phyloP scores from a whole-genome alignment of 2,797 vertebrate species.

The Sebastes matsubarae region DNA sequence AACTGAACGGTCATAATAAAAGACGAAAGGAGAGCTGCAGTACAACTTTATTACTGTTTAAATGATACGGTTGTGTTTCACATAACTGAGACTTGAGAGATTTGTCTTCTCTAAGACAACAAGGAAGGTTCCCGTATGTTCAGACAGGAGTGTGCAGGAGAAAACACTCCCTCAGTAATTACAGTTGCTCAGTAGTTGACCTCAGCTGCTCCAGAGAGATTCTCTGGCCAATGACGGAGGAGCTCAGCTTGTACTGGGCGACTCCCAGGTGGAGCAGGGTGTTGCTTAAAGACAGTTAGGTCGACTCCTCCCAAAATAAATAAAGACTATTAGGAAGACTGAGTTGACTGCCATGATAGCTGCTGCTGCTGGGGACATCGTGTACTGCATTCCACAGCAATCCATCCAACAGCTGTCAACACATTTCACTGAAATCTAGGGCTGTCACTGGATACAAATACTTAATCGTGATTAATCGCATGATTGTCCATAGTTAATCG shows the following conservation, averaged over 20 bases:
- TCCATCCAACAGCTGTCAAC: too few species aligned
- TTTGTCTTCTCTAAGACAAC: background rate
- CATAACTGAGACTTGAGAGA: background rate
- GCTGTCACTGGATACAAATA: too few species aligned
- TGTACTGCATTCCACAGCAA: background rate
- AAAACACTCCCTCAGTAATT: constrained; percentile 58
- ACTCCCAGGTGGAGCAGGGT: constrained; percentile 27
- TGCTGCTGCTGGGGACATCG: background rate
- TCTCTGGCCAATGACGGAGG: constrained; percentile 22
- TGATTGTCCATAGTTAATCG: too few species aligned
- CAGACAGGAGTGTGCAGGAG: constrained; percentile 5
- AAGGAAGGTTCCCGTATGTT: background rate
- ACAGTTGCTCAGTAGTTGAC: constrained; percentile 40
- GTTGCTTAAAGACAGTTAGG: background rate
- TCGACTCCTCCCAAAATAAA: background rate
- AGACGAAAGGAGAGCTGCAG: background rate
- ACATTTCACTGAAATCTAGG: too few species aligned
- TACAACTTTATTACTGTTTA: background rate
- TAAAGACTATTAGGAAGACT: background rate
- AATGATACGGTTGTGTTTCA: background rate
- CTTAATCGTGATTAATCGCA: too few species aligned
- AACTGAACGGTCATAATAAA: background rate
- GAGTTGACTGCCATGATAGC: background rate
- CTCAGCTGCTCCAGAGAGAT: constrained; percentile 15
- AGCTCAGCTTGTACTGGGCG: background rate